A percentile compares a stretch with the other conserved stretches of the same genome.
phyloP scores from a whole-genome alignment of 2,888 invertebrate genomes.

The Malthinus seriepunctatus region DNA sequence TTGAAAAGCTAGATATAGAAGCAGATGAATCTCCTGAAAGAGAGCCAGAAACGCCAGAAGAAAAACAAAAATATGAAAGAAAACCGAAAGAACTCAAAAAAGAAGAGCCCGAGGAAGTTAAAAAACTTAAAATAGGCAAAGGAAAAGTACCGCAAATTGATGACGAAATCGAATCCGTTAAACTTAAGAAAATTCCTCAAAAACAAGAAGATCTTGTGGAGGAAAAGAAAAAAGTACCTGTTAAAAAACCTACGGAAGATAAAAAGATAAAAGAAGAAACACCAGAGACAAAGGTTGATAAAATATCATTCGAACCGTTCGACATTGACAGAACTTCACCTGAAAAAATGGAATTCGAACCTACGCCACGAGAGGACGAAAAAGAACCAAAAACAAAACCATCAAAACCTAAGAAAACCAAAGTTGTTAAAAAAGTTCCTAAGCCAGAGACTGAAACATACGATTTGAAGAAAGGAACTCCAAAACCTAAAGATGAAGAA shows the following conservation, averaged over 20 bases:
- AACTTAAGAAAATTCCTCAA: constrained; percentile 52
- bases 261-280: constrained; percentile 48
- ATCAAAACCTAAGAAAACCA: constrained; percentile 33
- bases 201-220: constrained; percentile 46
- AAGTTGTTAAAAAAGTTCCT: constrained; percentile 39
- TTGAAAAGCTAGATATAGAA: constrained; percentile 55
- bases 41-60: constrained; percentile 51
- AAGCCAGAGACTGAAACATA: constrained; percentile 47
- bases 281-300: constrained; percentile 41
- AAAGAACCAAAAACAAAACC: constrained; percentile 35
- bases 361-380: constrained; percentile 47
- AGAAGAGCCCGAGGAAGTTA: constrained; percentile 42
- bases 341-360: constrained; percentile 46
- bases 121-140: constrained; percentile 53
- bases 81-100: constrained; percentile 32
- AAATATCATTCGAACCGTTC: constrained; percentile 49
- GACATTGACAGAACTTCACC: constrained; percentile 51
- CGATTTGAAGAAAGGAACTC: constrained; percentile 44
- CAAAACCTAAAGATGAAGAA: constrained; percentile 49
- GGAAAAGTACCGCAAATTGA: constrained; percentile 52
- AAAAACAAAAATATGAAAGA: constrained; percentile 46
- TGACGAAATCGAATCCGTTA: constrained; percentile 43
- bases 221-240: constrained; percentile 34
- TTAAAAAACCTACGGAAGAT: constrained; percentile 37
- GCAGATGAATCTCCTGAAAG: constrained; percentile 50